A percentile compares a stretch with the other conserved stretches of the same genome.
These are phyloP conservation scores for Zhuqinia jingwanae DNA, from an alignment of 2,888 invertebrate genomes.

Conservation along the genomic window DNA sequence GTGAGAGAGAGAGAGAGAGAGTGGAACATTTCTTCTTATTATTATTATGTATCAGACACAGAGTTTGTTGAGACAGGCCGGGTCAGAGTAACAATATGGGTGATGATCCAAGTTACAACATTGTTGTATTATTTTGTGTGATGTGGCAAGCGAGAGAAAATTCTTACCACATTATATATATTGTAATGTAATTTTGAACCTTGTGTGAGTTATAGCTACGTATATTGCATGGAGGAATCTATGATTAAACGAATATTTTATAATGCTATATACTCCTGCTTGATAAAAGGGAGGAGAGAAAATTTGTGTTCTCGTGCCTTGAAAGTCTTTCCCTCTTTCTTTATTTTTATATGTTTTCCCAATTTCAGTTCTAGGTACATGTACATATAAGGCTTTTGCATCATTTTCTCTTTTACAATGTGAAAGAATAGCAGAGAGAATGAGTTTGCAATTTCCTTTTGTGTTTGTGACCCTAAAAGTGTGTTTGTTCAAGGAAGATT, in stretches of 20 bases:
- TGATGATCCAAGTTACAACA: slow-evolving; percentile 4
- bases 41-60: slow-evolving; percentile 18
- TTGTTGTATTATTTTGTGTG: slow-evolving; percentile 15
- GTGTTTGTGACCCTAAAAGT: too few species aligned
- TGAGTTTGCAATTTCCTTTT: background rate
- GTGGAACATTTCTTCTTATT: background rate
- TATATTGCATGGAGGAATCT: slow-evolving; percentile 9
- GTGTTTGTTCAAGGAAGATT: background rate
- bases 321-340: too few species aligned
- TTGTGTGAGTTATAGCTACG: slow-evolving; percentile 31
- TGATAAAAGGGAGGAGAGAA: too few species aligned
- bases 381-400: background rate
- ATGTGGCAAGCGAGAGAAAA: background rate
- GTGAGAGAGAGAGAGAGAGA: background rate
- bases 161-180: background rate
- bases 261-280: too few species aligned
- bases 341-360: too few species aligned
- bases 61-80: background rate
- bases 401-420: background rate
- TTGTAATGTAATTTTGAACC: slow-evolving; percentile 24
- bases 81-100: background rate
- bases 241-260: background rate
- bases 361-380: background rate
- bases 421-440: background rate
- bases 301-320: too few species aligned